These are phyloP conservation scores for Sminthopsis crassicaudata DNA, from an alignment of 2,113 vertebrate species.

Conservation along the genomic window DNA sequence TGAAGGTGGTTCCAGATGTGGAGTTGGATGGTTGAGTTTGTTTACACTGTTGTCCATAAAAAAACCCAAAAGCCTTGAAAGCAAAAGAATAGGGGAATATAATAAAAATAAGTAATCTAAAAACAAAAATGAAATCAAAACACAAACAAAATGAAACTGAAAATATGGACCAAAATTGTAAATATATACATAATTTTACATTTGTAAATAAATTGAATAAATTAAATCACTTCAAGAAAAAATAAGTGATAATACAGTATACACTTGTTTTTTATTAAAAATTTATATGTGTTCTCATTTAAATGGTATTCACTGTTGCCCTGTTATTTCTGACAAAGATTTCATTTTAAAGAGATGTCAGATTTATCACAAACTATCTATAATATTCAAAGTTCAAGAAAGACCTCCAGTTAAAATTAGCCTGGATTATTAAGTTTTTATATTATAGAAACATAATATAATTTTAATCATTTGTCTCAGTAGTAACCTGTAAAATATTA, in stretches of 20 bases:
- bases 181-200: conserved; percentile 69
- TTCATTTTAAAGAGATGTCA: not conserved
- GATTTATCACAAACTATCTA: not conserved
- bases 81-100: conserved; percentile 76
- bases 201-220: conserved; percentile 70
- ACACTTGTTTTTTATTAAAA: conserved; percentile 44
- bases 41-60: conserved; percentile 93
- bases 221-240: conserved; percentile 53
- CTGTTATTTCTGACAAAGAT: not conserved
- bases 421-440: not conserved
- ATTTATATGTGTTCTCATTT: not conserved
- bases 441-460: too few relatives aligned
- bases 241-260: conserved; percentile 10
- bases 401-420: not conserved
- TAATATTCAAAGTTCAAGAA: not conserved
- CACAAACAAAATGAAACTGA: conserved; percentile 49
- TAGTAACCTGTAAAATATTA: not conserved
- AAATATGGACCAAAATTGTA: conserved; percentile 63
- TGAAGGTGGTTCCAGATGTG: conserved; percentile 93
- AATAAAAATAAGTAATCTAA: conserved; percentile 67
- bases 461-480: not conserved
- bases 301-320: not conserved
- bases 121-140: conserved; percentile 59
- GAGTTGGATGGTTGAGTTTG: conserved; percentile 92
- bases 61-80: conserved; percentile 98